Evolutionary conservation across 2,888 invertebrate genomes (phyloP).

Genomic region (Eudasyphora cyanicolor): DNA sequence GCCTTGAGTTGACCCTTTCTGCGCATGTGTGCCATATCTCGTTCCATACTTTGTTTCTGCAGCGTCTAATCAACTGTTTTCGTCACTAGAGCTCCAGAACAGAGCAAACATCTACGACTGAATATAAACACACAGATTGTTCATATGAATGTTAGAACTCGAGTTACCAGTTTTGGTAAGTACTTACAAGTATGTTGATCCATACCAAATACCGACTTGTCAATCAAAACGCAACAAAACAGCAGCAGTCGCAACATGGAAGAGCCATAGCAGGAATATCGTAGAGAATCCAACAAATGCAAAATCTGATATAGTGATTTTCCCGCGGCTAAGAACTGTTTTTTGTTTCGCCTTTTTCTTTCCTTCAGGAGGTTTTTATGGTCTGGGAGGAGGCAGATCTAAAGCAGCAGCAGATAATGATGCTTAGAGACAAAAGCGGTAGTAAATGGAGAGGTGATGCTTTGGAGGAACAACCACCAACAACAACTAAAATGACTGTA

Average conservation of each 20-base stretch:
- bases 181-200: constrained; percentile 65
- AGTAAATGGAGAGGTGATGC: too few relatives aligned
- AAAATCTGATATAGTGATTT: constrained; percentile 66
- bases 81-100: neutral
- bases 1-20: neutral
- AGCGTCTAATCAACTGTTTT: constrained; percentile 9
- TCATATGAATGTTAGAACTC: constrained; percentile 54
- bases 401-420: neutral
- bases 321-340: constrained; percentile 61
- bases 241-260: constrained; percentile 68
- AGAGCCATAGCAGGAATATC: constrained; percentile 48
- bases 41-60: neutral
- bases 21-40: neutral
- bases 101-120: neutral
- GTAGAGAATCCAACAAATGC: constrained; percentile 55
- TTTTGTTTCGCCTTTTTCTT: neutral
- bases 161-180: constrained; percentile 62
- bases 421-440: neutral
- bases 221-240: constrained; percentile 70
- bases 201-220: constrained; percentile 73
- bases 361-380: neutral
- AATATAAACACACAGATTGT: constrained; percentile 42
- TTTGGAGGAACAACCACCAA: neutral
- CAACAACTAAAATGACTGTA: neutral
- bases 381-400: too few relatives aligned